Evolutionary conservation across 2,113 vertebrate species (phyloP).

Genomic region (Entelurus aequoreus): DNA sequence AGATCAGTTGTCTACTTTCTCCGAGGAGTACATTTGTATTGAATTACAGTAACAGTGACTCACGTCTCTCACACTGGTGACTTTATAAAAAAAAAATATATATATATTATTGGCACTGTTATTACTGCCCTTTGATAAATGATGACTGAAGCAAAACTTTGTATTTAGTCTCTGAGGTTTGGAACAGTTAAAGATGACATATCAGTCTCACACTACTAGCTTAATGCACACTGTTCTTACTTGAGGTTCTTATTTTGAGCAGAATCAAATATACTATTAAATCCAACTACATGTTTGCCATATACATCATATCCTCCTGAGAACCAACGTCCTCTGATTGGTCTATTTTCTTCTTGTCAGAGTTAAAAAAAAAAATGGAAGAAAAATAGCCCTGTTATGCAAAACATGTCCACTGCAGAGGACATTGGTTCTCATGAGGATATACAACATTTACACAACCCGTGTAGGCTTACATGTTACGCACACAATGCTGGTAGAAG

Average conservation of each 20-base stretch:
- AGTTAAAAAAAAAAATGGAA: no score
- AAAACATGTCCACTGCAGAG: no score
- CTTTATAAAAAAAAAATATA: constrained; percentile 5
- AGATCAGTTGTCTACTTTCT: constrained; percentile 10
- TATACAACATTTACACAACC: no score
- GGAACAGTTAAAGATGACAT: background rate
- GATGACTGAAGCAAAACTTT: constrained; percentile 2
- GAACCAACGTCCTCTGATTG: no score
- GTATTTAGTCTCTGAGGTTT: constrained; percentile 2
- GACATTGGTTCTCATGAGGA: no score
- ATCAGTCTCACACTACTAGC: background rate
- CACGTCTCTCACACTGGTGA: constrained; percentile 3
- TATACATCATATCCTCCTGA: no score
- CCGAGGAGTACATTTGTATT: constrained; percentile 5
- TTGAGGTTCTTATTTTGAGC: background rate
- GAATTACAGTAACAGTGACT: constrained; percentile 10
- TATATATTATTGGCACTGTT: constrained; percentile 4
- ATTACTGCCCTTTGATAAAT: constrained; percentile 13
- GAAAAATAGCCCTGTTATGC: no score
- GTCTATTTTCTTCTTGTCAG: no score
- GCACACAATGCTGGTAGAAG: no score
- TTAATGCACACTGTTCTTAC: background rate
- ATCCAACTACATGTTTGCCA: no score
- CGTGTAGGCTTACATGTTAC: no score
- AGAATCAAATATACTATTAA: background rate